Conservation (phyloP, 2,113 vertebrate genomes). For the Phoenicopterus ruber region DNA sequence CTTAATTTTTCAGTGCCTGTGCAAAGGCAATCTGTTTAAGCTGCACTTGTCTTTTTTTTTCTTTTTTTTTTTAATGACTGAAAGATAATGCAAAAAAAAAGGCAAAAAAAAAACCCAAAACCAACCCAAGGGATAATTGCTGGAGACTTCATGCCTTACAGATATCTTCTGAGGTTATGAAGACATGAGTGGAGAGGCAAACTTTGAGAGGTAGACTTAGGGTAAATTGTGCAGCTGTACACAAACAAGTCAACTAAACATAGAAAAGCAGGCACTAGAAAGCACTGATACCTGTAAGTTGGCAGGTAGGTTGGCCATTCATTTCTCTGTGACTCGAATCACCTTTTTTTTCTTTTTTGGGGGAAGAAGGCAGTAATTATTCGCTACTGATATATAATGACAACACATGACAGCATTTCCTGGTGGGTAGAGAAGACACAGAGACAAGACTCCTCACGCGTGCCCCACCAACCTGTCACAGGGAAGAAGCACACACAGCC, state of each 20-base stretch:
- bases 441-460: background rate
- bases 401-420: background rate
- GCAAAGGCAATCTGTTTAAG: background rate
- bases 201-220: background rate
- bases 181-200: background rate
- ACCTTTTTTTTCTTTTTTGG: fast-evolving
- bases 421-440: fast-evolving
- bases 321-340: background rate
- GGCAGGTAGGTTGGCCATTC: background rate
- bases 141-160: background rate
- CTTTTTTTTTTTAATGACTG: background rate
- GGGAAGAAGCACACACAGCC: background rate
- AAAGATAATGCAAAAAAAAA: background rate
- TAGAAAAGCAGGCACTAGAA: background rate
- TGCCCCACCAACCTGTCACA: background rate
- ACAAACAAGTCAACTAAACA: background rate
- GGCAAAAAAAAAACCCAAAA: no score
- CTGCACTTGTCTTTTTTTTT: background rate
- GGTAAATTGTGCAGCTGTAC: background rate
- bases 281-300: background rate
- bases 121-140: background rate
- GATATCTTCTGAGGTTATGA: background rate
- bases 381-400: background rate
- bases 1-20: background rate
- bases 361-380: background rate